Percentiles rank a stretch among this genome's conserved stretches.
Evolutionary conservation across 2,888 invertebrate genomes (phyloP).

Genomic region (Balanococcus diminutus): DNA sequence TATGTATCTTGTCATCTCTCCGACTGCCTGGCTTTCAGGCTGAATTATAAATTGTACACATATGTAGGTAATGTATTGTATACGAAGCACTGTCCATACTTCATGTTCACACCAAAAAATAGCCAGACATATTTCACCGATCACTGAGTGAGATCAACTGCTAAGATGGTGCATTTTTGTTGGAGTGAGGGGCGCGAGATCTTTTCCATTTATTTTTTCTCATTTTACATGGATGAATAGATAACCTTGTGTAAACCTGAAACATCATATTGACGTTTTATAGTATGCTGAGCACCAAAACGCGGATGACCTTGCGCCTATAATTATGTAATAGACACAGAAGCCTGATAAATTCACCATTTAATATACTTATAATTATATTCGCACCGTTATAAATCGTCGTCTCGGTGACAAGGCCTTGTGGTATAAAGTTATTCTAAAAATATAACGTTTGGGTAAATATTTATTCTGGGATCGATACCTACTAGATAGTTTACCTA

Average conservation of each 20-base stretch:
- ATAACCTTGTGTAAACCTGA: not conserved
- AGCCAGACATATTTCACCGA: not conserved
- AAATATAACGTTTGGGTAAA: not conserved
- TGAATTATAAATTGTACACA: not conserved
- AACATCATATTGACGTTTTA: not conserved
- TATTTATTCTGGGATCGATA: not conserved
- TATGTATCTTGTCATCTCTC: not conserved
- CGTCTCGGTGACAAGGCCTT: conserved; percentile 17
- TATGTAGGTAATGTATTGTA: too few species aligned
- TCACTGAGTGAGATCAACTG: too few species aligned
- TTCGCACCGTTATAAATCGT: conserved; percentile 27
- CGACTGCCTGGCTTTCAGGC: too few species aligned
- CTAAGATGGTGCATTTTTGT: not conserved
- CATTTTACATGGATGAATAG: not conserved
- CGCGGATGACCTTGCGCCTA: conserved; percentile 20
- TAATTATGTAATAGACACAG: conserved; percentile 25
- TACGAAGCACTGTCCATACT: too few species aligned
- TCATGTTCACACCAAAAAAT: not conserved
- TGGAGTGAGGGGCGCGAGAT: not conserved
- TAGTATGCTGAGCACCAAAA: not conserved
- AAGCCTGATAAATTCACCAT: conserved; percentile 31
- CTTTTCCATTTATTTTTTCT: not conserved
- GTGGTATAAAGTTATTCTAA: not conserved
- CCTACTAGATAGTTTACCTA: too few species aligned
- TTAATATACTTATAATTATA: conserved; percentile 26